phyloP scores from a whole-genome alignment of 2,113 vertebrate species.

The Salvator merianae region DNA sequence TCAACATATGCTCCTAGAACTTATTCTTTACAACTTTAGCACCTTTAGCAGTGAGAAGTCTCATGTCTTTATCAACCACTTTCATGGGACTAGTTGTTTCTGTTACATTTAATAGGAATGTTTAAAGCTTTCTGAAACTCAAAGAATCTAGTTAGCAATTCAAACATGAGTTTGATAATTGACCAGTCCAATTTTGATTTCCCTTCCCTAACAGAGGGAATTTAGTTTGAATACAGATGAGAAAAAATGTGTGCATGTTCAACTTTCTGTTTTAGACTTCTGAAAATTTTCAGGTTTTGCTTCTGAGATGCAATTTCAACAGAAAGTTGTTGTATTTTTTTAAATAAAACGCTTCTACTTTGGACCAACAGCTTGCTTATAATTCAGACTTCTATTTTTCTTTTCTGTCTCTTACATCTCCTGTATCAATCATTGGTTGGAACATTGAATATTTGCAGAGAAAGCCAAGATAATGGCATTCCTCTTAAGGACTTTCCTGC shows the following conservation, averaged over 20 bases:
- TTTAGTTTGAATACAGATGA: background rate
- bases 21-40: background rate
- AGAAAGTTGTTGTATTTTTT: no score
- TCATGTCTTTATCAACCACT: slow-evolving; percentile 16
- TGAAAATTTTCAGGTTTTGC: background rate
- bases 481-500: background rate
- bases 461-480: background rate
- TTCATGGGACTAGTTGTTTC: background rate
- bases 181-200: background rate
- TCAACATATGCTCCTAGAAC: fast-evolving
- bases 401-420: no score
- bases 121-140: background rate
- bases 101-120: background rate
- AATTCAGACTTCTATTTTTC: background rate
- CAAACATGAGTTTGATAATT: background rate
- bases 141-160: no score
- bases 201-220: no score
- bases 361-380: background rate
- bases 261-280: background rate
- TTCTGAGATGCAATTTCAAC: no score
- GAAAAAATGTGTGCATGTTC: background rate
- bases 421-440: background rate
- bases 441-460: background rate
- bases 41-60: background rate
- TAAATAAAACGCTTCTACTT: no score